Evolutionary conservation across 2,888 invertebrate genomes (phyloP).

Genomic region (Nasonovia ribisnigri): DNA sequence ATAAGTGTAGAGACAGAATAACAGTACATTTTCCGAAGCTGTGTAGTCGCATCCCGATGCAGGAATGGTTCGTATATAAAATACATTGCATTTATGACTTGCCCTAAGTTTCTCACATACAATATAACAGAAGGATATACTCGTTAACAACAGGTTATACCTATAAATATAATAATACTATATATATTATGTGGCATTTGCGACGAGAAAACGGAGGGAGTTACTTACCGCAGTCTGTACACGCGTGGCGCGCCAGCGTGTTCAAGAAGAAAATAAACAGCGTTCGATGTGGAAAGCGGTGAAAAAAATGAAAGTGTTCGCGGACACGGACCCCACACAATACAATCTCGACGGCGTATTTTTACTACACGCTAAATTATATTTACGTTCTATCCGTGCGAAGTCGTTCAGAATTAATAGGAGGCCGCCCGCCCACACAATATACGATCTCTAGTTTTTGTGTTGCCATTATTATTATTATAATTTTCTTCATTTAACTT

Average conservation of each 20-base stretch:
- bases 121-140: not conserved
- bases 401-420: slow-evolving; percentile 44
- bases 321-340: not conserved
- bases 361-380: slow-evolving; percentile 34
- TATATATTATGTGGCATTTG: not conserved
- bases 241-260: not conserved
- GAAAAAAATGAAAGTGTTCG: slow-evolving; percentile 53
- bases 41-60: not conserved
- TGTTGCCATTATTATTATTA: not conserved
- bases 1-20: not conserved
- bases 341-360: slow-evolving; percentile 13
- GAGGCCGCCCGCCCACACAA: not conserved
- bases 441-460: slow-evolving; percentile 27
- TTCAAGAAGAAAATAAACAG: slow-evolving; percentile 5
- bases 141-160: not conserved
- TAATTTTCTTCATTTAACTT: not conserved
- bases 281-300: slow-evolving; percentile 35
- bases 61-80: not conserved
- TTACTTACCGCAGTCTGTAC: not conserved
- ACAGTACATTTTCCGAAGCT: not conserved
- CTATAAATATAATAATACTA: not conserved
- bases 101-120: not conserved
- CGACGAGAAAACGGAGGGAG: not conserved
- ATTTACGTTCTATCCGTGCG: slow-evolving; percentile 1
- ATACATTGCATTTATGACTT: not conserved